Evolutionary conservation across 2,113 vertebrate genomes (phyloP), one percentile per base, ranked within the genome.

Genomic region (Herpailurus yagouaroundi): DNA sequence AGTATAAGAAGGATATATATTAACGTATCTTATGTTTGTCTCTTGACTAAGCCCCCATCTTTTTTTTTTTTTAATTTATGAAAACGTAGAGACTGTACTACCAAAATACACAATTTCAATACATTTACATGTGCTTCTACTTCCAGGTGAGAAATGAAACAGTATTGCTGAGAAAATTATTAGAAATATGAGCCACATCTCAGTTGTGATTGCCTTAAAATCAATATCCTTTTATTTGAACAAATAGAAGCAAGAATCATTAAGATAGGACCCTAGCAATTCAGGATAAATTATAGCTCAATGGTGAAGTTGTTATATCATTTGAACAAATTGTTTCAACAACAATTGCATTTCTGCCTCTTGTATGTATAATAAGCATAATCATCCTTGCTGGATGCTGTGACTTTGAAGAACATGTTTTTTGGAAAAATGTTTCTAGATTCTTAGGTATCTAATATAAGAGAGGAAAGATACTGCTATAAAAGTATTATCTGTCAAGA

Each of bases 111-210:
- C 48, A 82, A 92, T 97, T 71, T 94, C 48, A 86, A 76, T 45
- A 92, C 80, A 94, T 94, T 86, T 89, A 60, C 52, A 91, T 73
- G 41, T 89, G 71, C 73, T 89, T 91, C 92, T 94, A 92, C 50
- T 94, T 94, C 95, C 64, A 96, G 87, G 66, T 74, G 57, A 97
- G 91, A 96, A 89, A 57, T 92, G 33, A 92, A 95, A 97, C 64
- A 33, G 71, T 82, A 89, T 77, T 96, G 95, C 93, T 95, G 96
- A 95, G 93, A 93, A 96, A 97, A 95, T 95, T 96, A 92, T 95
- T 82, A 93, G 93, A 93, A 94, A 91, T 86, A 81, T 60, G 50
- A 97, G 81, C 87, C 94, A 57, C 63, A 86, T 64, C 82, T 95
- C 82, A 91, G 86, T 77, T 86, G 89, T 85, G 57, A 93, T 84